Percentiles rank a stretch among this genome's conserved stretches.
Conservation (phyloP, 2,888 invertebrate genomes). For the Perizoma affinitatum region DNA sequence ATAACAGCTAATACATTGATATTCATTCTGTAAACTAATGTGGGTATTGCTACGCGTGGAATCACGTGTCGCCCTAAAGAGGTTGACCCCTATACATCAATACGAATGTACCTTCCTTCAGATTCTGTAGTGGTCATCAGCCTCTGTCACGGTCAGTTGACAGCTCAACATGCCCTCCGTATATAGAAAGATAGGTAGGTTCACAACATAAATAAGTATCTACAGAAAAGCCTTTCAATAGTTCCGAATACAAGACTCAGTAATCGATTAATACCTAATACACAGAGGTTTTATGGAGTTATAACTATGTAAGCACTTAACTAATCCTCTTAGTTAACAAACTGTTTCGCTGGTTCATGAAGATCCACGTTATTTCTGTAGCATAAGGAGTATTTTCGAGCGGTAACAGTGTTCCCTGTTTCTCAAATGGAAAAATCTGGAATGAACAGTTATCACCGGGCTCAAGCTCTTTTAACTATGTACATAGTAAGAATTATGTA, state of each 20-base stretch:
- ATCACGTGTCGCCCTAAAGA: too few relatives aligned
- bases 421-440: constrained; percentile 23
- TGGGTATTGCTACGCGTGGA: too few relatives aligned
- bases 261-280: constrained; percentile 7
- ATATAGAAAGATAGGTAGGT: too few relatives aligned
- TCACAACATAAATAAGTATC: neutral
- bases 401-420: neutral
- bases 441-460: too few relatives aligned
- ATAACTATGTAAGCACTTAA: constrained; percentile 10
- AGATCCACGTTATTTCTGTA: constrained; percentile 9
- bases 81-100: too few relatives aligned
- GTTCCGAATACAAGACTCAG: constrained; percentile 17
- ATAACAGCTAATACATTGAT: too few relatives aligned
- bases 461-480: constrained; percentile 29
- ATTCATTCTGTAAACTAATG: too few relatives aligned
- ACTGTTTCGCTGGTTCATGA: neutral
- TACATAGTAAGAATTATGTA: constrained; percentile 22
- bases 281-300: neutral
- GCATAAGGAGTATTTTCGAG: constrained; percentile 9
- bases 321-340: constrained; percentile 24
- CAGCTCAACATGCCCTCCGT: too few relatives aligned
- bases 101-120: too few relatives aligned
- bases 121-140: too few relatives aligned
- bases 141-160: too few relatives aligned
- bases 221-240: constrained; percentile 9